phyloP scores from a whole-genome alignment of 2,113 vertebrate genomes.

The Salvelinus alpinus region DNA sequence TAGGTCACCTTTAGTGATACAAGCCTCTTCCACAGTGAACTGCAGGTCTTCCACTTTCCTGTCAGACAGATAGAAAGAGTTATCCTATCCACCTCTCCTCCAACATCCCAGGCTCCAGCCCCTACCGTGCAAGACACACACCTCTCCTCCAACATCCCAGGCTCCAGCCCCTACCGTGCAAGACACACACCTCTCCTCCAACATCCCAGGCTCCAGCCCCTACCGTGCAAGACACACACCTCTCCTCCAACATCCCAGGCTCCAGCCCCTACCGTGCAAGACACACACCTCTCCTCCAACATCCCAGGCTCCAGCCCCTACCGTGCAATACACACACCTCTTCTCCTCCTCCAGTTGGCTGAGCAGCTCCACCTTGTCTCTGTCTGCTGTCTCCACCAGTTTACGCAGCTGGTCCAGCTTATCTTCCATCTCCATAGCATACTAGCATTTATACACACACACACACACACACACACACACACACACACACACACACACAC shows the following conservation, averaged over 20 bases:
- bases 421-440: slow-evolving; percentile 81
- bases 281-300: too few species aligned
- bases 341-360: slow-evolving; percentile 97
- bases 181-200: too few species aligned
- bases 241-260: too few species aligned
- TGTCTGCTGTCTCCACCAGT: slow-evolving; percentile 94
- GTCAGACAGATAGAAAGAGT: slow-evolving; percentile 28
- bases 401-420: slow-evolving; percentile 96
- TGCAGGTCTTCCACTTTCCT: slow-evolving; percentile 98
- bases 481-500: not conserved
- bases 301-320: too few species aligned
- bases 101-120: not conserved
- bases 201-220: too few species aligned
- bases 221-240: too few species aligned
- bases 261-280: too few species aligned
- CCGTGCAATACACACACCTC: slow-evolving; percentile 68
- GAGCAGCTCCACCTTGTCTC: slow-evolving; percentile 94
- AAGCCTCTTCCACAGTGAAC: slow-evolving; percentile 97
- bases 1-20: slow-evolving; percentile 97
- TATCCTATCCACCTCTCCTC: too few species aligned
- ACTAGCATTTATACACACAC: not conserved
- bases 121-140: slow-evolving; percentile 41
- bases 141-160: slow-evolving; percentile 79
- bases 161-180: too few species aligned
- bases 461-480: slow-evolving; percentile 64